These are phyloP conservation scores for Rhea pennata DNA, from an alignment of 2,113 vertebrate genomes.

Conservation along the genomic window DNA sequence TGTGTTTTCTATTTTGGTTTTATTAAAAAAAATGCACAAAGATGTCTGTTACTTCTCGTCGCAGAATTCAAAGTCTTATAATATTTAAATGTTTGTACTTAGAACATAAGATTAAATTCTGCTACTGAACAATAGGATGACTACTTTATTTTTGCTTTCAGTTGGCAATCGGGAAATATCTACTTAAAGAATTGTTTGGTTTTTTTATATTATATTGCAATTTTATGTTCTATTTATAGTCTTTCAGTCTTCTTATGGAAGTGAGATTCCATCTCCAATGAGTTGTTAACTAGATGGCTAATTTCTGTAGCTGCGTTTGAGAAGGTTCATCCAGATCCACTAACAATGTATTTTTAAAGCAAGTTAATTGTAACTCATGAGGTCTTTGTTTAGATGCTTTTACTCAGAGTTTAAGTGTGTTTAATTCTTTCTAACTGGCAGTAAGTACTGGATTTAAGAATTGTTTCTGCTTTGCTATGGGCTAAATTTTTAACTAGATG, in stretches of 20 bases:
- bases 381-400: constrained; percentile 4
- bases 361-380: neutral
- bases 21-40: neutral
- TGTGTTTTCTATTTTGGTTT: neutral
- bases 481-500: constrained; percentile 38
- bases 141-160: constrained; percentile 32
- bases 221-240: constrained; percentile 12
- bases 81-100: neutral
- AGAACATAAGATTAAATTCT: neutral
- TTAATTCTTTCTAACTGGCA: neutral
- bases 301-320: neutral
- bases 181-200: neutral
- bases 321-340: neutral
- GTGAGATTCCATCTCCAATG: neutral
- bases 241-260: neutral
- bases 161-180: neutral
- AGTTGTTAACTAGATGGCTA: neutral
- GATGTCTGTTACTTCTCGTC: constrained; percentile 20
- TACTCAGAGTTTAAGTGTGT: neutral
- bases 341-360: neutral
- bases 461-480: constrained; percentile 6
- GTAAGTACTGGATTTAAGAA: constrained; percentile 16
- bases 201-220: neutral
- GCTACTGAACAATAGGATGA: constrained; percentile 1
- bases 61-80: neutral